Evolutionary conservation across 2,888 invertebrate genomes (phyloP).

Genomic region (Sycophila texana): DNA sequence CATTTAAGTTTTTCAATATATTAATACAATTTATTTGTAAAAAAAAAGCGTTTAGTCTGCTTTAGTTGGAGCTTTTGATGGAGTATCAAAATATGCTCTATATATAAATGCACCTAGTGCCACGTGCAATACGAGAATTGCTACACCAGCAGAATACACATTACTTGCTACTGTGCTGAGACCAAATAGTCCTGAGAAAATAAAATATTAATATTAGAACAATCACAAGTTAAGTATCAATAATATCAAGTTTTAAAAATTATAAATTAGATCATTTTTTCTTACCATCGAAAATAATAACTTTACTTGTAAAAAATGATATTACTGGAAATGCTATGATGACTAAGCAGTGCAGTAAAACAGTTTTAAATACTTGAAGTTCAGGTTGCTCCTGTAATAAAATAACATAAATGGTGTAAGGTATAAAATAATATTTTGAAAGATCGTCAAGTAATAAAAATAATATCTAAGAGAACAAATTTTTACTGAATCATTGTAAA

Average conservation of each 20-base stretch:
- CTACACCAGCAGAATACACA: slow-evolving; percentile 87
- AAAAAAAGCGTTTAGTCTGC: slow-evolving; percentile 62
- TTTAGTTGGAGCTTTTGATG: slow-evolving; percentile 63
- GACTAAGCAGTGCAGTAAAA: slow-evolving; percentile 85
- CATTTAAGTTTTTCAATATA: slow-evolving; percentile 5
- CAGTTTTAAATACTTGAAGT: slow-evolving; percentile 84
- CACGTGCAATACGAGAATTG: slow-evolving; percentile 85
- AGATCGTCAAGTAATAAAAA: not conserved
- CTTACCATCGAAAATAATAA: slow-evolving; percentile 83
- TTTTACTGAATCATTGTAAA: not conserved
- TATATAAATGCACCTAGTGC: slow-evolving; percentile 88
- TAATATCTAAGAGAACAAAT: not conserved
- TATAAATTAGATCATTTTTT: slow-evolving; percentile 50
- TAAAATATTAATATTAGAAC: slow-evolving; percentile 24
- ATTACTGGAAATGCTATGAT: slow-evolving; percentile 86
- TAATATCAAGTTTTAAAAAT: not conserved
- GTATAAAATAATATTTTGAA: too few species aligned
- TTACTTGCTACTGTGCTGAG: slow-evolving; percentile 80
- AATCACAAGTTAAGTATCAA: not conserved
- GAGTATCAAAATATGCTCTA: slow-evolving; percentile 82
- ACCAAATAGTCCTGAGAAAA: slow-evolving; percentile 76
- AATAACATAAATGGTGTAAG: not conserved
- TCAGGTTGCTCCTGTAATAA: slow-evolving; percentile 81
- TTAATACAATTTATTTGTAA: slow-evolving; percentile 24
- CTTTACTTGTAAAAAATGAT: slow-evolving; percentile 85